phyloP scores from a whole-genome alignment of 2,888 invertebrate genomes.

The Dicranocentrus wangi region DNA sequence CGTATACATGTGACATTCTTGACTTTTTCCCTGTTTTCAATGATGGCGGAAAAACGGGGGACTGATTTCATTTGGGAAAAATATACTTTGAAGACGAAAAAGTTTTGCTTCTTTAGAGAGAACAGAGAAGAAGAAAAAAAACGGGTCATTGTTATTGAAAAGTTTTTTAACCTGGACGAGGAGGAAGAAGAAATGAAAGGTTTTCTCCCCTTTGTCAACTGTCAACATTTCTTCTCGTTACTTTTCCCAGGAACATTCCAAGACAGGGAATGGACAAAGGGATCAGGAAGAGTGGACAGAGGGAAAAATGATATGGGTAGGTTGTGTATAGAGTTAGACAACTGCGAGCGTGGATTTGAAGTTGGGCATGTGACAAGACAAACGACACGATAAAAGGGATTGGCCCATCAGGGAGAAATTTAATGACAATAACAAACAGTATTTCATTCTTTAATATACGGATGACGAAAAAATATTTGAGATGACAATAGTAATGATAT shows the following conservation, averaged over 20 bases:
- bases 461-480: not conserved
- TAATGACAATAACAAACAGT: slow-evolving; percentile 58
- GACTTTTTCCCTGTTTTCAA: no score
- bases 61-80: no score
- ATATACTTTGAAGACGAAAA: not conserved
- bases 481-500: slow-evolving; percentile 39
- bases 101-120: not conserved
- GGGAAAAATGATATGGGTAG: not conserved
- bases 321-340: not conserved
- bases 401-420: slow-evolving; percentile 37
- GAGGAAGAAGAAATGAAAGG: slow-evolving; percentile 7
- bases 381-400: slow-evolving; percentile 37
- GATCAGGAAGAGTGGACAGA: slow-evolving; percentile 18
- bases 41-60: no score
- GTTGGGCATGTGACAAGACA: slow-evolving; percentile 47
- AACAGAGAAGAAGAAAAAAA: not conserved
- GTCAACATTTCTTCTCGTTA: slow-evolving; percentile 37
- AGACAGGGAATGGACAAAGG: slow-evolving; percentile 46
- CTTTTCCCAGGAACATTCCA: slow-evolving; percentile 50
- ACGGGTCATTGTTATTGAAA: slow-evolving; percentile 32
- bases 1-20: not conserved
- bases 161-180: not conserved
- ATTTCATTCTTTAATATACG: not conserved
- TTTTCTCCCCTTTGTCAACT: slow-evolving; percentile 48
- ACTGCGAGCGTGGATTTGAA: no score